phyloP scores from a whole-genome alignment of 2,888 invertebrate genomes.

The Digitonthophagus gazella region DNA sequence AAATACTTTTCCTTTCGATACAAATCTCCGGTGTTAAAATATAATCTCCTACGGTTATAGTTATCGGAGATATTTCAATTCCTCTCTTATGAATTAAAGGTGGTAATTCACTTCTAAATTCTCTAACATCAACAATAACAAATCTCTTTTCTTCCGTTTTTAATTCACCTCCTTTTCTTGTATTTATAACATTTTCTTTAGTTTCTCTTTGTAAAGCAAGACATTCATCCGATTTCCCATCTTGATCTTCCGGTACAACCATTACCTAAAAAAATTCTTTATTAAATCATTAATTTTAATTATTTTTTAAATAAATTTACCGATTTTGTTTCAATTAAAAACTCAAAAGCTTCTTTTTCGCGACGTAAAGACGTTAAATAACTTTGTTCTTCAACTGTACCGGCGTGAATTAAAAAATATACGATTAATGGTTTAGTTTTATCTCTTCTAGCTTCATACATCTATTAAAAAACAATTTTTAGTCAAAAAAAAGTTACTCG shows the following conservation, averaged over 20 bases:
- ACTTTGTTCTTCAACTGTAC: slow-evolving; percentile 95
- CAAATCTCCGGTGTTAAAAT: slow-evolving; percentile 95
- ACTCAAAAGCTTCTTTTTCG: slow-evolving; percentile 94
- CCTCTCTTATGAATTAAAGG: slow-evolving; percentile 90
- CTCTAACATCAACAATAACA: slow-evolving; percentile 94
- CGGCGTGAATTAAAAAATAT: slow-evolving; percentile 86
- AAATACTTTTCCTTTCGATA: slow-evolving; percentile 94
- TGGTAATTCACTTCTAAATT: slow-evolving; percentile 95
- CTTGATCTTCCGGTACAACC: slow-evolving; percentile 86
- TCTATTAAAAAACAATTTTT: no score
- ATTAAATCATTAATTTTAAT: neutral
- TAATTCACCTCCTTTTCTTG: slow-evolving; percentile 38
- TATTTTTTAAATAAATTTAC: slow-evolving; percentile 54
- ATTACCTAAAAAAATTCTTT: slow-evolving; percentile 59
- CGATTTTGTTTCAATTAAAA: slow-evolving; percentile 86
- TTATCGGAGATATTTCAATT: slow-evolving; percentile 86
- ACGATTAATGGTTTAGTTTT: slow-evolving; percentile 64
- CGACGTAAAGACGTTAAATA: slow-evolving; percentile 86
- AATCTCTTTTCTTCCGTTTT: slow-evolving; percentile 50
- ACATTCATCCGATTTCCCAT: slow-evolving; percentile 74
- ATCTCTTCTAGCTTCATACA: slow-evolving; percentile 65
- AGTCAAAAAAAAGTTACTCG: no score
- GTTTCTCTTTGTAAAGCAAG: slow-evolving; percentile 47
- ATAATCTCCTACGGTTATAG: slow-evolving; percentile 91
- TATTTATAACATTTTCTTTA: slow-evolving; percentile 35